Evolutionary conservation across 2,797 vertebrate genomes (phyloP).

Genomic region (Phoxinus dragarum): DNA sequence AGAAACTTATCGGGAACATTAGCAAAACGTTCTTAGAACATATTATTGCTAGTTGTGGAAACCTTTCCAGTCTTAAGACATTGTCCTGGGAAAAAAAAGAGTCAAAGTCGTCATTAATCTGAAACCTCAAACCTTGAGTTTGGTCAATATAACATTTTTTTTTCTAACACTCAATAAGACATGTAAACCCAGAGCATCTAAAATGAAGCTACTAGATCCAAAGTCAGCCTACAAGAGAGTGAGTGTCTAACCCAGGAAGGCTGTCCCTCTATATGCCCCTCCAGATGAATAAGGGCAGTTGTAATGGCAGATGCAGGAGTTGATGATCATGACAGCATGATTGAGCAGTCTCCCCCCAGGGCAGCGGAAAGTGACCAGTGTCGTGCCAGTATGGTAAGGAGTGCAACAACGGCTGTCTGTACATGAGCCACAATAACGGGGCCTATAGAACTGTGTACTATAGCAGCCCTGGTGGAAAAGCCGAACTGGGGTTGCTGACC

Average conservation of each 20-base stretch:
- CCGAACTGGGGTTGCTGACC: conserved; percentile 64
- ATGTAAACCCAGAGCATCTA: not conserved
- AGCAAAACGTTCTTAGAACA: not conserved
- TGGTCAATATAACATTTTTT: not conserved
- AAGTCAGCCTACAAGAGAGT: conserved; percentile 52
- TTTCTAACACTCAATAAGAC: not conserved
- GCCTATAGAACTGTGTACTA: conserved; percentile 69
- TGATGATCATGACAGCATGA: conserved; percentile 78
- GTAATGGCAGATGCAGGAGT: conserved; percentile 77
- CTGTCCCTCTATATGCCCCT: conserved; percentile 61
- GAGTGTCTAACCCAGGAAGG: conserved; percentile 62
- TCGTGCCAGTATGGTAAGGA: conserved; percentile 71
- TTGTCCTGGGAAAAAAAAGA: no score
- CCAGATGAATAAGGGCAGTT: conserved; percentile 71
- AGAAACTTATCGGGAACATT: not conserved
- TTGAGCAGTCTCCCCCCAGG: conserved; percentile 61
- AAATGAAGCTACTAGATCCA: not conserved
- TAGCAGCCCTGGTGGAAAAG: conserved; percentile 76
- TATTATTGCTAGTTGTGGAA: not conserved
- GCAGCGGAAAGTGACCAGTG: conserved; percentile 75
- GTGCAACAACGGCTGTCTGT: conserved; percentile 77
- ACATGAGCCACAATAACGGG: conserved; percentile 78
- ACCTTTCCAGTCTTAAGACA: not conserved
- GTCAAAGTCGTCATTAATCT: not conserved
- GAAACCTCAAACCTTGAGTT: not conserved